Percentiles rank a stretch among this genome's conserved stretches.
These are phyloP conservation scores for Hypanus sabinus DNA, from an alignment of 2,113 vertebrate species.

Conservation along the genomic window DNA sequence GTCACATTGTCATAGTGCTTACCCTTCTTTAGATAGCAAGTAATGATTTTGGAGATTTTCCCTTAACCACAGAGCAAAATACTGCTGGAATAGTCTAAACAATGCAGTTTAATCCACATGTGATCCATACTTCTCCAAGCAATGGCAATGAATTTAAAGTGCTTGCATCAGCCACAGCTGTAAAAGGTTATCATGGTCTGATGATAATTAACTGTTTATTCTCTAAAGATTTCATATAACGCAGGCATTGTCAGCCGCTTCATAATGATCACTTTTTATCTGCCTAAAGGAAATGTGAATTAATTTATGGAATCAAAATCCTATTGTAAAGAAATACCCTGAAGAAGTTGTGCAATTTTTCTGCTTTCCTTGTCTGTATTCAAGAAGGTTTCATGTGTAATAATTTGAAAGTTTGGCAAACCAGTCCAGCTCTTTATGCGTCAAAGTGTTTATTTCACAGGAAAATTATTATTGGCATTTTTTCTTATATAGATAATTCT, in stretches of 20 bases:
- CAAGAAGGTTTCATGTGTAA: not conserved
- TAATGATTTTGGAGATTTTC: not conserved
- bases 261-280: not conserved
- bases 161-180: not conserved
- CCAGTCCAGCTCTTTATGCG: not conserved
- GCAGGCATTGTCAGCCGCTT: not conserved
- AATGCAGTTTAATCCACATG: not conserved
- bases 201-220: not conserved
- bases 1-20: not conserved
- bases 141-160: not conserved
- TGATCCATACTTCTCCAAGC: not conserved
- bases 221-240: not conserved
- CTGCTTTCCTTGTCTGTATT: not conserved
- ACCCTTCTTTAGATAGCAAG: not conserved
- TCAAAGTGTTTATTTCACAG: not conserved
- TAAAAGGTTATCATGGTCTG: not conserved
- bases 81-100: not conserved
- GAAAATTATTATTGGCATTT: not conserved
- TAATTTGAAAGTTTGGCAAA: not conserved
- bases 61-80: not conserved
- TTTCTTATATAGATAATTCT: not conserved
- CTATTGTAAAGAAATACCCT: not conserved
- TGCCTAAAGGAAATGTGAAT: not conserved
- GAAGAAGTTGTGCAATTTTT: not conserved
- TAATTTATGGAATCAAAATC: not conserved